Evolutionary conservation across 2,888 invertebrate species (phyloP).

Genomic region (Dolomedes plantarius): DNA sequence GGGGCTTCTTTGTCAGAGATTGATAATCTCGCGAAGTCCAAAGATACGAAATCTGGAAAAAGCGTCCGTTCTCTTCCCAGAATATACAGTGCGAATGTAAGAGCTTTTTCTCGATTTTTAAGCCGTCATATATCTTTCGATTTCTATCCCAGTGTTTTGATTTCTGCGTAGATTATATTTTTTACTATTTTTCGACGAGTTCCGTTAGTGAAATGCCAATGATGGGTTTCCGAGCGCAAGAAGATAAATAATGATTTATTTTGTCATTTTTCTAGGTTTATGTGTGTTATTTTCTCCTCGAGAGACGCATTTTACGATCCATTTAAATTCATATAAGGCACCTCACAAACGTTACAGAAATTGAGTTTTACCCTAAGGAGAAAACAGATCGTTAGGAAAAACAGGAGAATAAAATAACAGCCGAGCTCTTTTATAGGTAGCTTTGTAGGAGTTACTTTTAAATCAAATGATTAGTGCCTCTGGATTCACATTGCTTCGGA

Average conservation of each 20-base stretch:
- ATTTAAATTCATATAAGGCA: slow-evolving; percentile 33
- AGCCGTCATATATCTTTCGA: slow-evolving; percentile 67
- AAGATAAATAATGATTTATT: slow-evolving; percentile 68
- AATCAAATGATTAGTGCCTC: neutral
- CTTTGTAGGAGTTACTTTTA: neutral
- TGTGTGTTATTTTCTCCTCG: slow-evolving; percentile 13
- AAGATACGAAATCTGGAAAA: slow-evolving; percentile 49
- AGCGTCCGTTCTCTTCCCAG: slow-evolving; percentile 24
- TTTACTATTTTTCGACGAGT: slow-evolving; percentile 14
- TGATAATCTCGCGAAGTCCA: slow-evolving; percentile 62
- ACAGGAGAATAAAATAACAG: neutral
- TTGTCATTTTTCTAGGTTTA: slow-evolving; percentile 15
- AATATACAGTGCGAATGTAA: slow-evolving; percentile 37
- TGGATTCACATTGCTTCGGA: too few relatives aligned
- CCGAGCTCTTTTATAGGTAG: neutral
- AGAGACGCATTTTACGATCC: slow-evolving; percentile 29
- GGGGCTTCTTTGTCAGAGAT: slow-evolving; percentile 57
- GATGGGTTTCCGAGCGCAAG: slow-evolving; percentile 40
- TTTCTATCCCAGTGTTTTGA: slow-evolving; percentile 58
- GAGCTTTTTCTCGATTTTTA: slow-evolving; percentile 65
- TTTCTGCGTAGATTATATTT: slow-evolving; percentile 59
- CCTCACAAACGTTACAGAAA: neutral
- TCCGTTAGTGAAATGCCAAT: slow-evolving; percentile 48
- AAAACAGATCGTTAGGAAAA: neutral
- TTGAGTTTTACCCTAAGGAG: neutral